phyloP scores from a whole-genome alignment of 2,113 vertebrate species.

The Rhinogobius similis region DNA sequence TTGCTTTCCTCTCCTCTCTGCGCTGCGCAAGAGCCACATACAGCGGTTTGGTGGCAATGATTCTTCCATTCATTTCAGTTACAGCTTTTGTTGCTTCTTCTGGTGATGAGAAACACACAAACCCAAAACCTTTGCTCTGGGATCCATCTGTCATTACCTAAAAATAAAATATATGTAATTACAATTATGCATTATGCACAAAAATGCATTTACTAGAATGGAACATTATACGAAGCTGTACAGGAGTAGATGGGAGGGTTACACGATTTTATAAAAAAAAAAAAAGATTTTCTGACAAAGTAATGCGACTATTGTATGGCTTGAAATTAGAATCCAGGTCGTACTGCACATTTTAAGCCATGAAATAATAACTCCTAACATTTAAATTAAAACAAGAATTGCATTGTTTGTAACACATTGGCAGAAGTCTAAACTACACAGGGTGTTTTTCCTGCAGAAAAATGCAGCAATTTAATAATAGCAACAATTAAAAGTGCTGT shows the following conservation, averaged over 20 bases:
- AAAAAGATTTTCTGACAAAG: too few relatives aligned
- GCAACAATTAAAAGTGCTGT: not conserved
- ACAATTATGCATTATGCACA: too few relatives aligned
- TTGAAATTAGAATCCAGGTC: too few relatives aligned
- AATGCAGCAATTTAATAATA: not conserved
- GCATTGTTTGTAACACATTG: not conserved
- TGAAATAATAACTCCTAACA: too few relatives aligned
- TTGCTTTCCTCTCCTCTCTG: conserved; percentile 94
- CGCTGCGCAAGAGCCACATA: conserved; percentile 94
- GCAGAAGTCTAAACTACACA: not conserved
- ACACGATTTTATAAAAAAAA: too few relatives aligned
- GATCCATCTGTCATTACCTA: conserved; percentile 95
- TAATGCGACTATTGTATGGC: too few relatives aligned
- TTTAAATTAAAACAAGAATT: not conserved
- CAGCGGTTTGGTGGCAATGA: conserved; percentile 93
- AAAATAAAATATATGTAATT: not conserved
- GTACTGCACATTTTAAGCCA: too few relatives aligned
- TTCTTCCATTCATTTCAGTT: conserved; percentile 95
- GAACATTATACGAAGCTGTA: not conserved
- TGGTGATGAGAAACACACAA: conserved; percentile 97
- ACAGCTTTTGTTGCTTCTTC: conserved; percentile 97
- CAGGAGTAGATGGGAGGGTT: too few relatives aligned
- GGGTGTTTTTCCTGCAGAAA: not conserved
- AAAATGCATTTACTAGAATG: not conserved
- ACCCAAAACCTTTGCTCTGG: conserved; percentile 97